Base-by-base conservation (phyloP, 2,113 vertebrate genomes). In the Hyaena hyaena region DNA sequence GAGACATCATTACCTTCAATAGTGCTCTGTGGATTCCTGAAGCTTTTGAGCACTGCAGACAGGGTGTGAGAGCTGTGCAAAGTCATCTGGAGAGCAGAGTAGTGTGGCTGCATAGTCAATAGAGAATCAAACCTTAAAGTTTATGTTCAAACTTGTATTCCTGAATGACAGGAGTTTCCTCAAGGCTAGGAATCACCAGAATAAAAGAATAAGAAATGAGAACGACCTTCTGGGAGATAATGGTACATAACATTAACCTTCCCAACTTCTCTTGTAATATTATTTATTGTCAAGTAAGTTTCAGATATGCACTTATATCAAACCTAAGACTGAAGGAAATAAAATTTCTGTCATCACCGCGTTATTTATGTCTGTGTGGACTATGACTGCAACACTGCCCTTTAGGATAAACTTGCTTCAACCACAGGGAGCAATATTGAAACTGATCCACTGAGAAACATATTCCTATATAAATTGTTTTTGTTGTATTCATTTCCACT, bases 381-480 rank as follows among this genome's bases (percentile, higher is more conserved):
- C 93, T 96, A 65, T 66, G 81, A 82, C 88, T 71, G n/a, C 84
- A 94, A 88, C 35, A 55, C 1, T 17, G 81, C 74, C 91, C 58
- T 71, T 61, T 50, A 58, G 58, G 50, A 73, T 76, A 95, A 93
- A 87, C 24, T 63, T 71, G 86, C 85, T 26, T 71, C 68, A 69
- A 26, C 89, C 93, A 15, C 39, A 69, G 95, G 95, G 93, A 97
- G 79, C 39, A 81, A 45, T 5, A 61, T 61, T 93, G 89, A 98
- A 96, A 95, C 31, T 24, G 65, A 76, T 76, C 93, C 66, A 65
- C 88, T 35, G 77, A 93, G 97, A 96, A 97, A 96, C 65, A 12
- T 61, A 2, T 19, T 90, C 66, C 63, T 84, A 50, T 95, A 97
- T 91, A 89, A 63, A 87, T 24, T 93, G 92, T 93, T 97, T 74